A percentile compares a stretch with the other conserved stretches of the same genome.
Conservation (phyloP, 2,888 invertebrate genomes). For the Drosophila bunnanda region DNA sequence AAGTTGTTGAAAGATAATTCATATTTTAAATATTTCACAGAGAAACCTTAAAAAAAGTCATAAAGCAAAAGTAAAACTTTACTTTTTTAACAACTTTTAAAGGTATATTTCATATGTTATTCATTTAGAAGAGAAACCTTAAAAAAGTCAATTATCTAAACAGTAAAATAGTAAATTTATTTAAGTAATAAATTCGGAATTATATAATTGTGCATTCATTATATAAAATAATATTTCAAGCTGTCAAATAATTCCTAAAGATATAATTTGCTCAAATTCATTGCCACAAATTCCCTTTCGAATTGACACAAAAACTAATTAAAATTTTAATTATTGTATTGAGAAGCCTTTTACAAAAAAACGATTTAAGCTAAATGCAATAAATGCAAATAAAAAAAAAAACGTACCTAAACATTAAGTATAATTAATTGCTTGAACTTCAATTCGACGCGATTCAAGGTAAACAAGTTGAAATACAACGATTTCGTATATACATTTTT, state of each 20-base stretch:
- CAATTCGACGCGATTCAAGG: slow-evolving; percentile 71
- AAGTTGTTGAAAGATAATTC: neutral
- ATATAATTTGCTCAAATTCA: neutral
- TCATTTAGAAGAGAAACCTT: neutral
- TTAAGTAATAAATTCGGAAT: neutral
- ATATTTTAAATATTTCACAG: slow-evolving; percentile 7
- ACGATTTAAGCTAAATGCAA: slow-evolving; percentile 10
- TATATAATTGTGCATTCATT: neutral
- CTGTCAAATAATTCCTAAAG: neutral
- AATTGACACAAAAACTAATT: slow-evolving; percentile 11
- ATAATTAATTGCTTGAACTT: slow-evolving; percentile 72
- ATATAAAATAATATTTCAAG: neutral
- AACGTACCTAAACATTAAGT: slow-evolving; percentile 48
- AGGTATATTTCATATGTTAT: slow-evolving; percentile 8
- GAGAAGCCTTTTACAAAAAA: slow-evolving; percentile 27
- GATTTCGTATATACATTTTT: slow-evolving; percentile 54
- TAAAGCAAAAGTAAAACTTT: too few species aligned
- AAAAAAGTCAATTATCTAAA: neutral
- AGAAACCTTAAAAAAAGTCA: neutral
- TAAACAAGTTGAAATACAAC: slow-evolving; percentile 65
- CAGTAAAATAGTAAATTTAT: too few species aligned
- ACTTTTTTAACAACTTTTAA: too few species aligned
- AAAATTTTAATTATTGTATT: slow-evolving; percentile 27
- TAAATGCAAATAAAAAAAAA: slow-evolving; percentile 45
- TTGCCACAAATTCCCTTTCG: slow-evolving; percentile 16